Evolutionary conservation across 1,140 invertebrate genomes (phyloP), one percentile per base, ranked within the genome.

Genomic region (Anastrepha ludens): DNA sequence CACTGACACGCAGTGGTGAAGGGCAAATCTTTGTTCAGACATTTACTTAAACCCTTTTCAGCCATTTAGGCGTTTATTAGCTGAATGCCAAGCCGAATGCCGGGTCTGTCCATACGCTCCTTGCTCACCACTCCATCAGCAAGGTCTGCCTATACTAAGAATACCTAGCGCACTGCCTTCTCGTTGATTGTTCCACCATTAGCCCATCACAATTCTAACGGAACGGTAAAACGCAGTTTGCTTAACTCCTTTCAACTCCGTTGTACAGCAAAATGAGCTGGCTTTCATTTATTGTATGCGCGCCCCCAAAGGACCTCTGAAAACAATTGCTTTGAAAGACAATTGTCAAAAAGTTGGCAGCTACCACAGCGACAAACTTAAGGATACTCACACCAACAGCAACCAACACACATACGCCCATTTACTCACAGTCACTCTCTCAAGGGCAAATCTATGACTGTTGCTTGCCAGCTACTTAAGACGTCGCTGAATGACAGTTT

Each of bases 21-120:
- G 17, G 64, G 3, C 60, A 62, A 4, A 4, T 0, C 20, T 20
- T 81, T 81, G 20, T 81, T 58, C 17, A 13, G 50, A 55, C 2
- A 55, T 81, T 81, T 81, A 81, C 74, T 81, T 81, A 81, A 81
- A 81, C 74, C 74, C 74, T 81, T 81, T 81, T 50, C 74, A 81
- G 74, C 74, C 74, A 55, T 81, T 81, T 81, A 81, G 74, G 74
- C 74, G 74, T 81, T 81, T 81, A 81, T 81, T 81, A 81, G 74
- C 74, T 81, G 74, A 81, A 81, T 81, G 29, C 74, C 74, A 55
- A 81, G n/a, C n/a, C 47, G 74, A 6, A 81, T 81, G 50, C 5
- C 74, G 55, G 1, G 41, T 47, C 39, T 47, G 15, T 55, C 50
- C 50, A 55, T 55, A 55, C 1, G 5, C 5, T 9, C 9, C 5